Evolutionary conservation across 2,797 vertebrate species (phyloP).

Genomic region (Alca torda): DNA sequence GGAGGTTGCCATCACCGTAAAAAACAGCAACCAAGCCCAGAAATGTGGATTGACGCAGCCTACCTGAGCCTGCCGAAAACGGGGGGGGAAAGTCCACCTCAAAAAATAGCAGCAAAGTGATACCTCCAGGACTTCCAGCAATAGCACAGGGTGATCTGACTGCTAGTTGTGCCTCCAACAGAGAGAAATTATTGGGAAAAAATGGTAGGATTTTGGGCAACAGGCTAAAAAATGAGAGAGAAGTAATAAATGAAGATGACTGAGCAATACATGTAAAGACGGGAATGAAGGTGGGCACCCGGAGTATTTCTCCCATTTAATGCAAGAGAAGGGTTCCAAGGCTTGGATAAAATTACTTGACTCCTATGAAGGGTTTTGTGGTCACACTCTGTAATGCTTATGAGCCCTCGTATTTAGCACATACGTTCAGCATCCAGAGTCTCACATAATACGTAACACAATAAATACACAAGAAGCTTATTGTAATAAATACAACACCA

Average conservation of each 20-base stretch:
- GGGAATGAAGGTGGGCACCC: background rate
- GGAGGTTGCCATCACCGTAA: background rate
- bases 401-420: background rate
- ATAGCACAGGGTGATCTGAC: background rate
- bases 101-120: background rate
- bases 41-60: background rate
- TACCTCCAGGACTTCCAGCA: background rate
- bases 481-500: conserved; percentile 31
- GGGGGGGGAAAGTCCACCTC: background rate
- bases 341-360: background rate
- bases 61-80: background rate
- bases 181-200: background rate
- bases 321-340: background rate
- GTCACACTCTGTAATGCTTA: background rate
- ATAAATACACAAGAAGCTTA: conserved; percentile 30
- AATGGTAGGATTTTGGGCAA: background rate
- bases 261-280: background rate
- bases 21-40: background rate
- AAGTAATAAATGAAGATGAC: background rate
- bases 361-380: background rate
- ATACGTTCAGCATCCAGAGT: background rate
- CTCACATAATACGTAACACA: background rate
- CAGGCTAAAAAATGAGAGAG: background rate
- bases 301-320: background rate
- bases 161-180: fast-evolving